Base-by-base conservation (phyloP, 2,113 vertebrate genomes). In the Boulengeromyrus knoepffleri region DNA sequence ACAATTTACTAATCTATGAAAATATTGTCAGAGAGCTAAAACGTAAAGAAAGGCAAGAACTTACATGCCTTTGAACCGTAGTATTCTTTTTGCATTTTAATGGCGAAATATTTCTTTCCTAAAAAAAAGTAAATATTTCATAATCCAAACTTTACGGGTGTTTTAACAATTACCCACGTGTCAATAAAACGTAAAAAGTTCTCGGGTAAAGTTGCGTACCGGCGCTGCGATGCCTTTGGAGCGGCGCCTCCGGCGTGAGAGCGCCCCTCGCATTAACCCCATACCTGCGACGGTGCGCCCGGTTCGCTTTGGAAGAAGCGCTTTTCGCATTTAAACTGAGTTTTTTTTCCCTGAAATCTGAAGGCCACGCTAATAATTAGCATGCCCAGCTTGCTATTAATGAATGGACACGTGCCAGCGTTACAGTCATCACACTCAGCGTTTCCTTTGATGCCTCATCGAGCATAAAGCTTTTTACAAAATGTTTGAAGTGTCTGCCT, bases 401-500 rank as follows among this genome's bases (percentile, higher is more conserved):
- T 94, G 87, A 94, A 96, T 92, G 95, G 94, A 94, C 49, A 0
- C 93, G 92, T 92, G 92, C 91, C 93, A 95, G 95, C 93, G 94
- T 92, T 95, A 95, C 95, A 95, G 94, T 96, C 96, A 95, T 94
- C 93, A 95, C 94, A 95, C 95, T 95, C 92, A 95, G 93, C 92
- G 66, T 88, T 94, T 92, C 93, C 96, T 98, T 97, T 97, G 96
- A 97, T 96, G 96, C 94, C 90, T 95, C 94, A 96, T 95, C 95
- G 93, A 93, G 94, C 92, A 90, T 93, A 93, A 95, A 92, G 94
- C 94, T 96, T 95, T 84, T 89, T 94, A 95, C 95, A 95, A 96
- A 95, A 96, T 95, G 95, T 97, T 96, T 97, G 96, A 97, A 97
- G 96, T 96, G 93, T 92, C 96, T 96, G 95, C 93, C 96, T 97